Conservation (phyloP, 1,140 invertebrate genomes). For the Eupristina koningsbergeri region DNA sequence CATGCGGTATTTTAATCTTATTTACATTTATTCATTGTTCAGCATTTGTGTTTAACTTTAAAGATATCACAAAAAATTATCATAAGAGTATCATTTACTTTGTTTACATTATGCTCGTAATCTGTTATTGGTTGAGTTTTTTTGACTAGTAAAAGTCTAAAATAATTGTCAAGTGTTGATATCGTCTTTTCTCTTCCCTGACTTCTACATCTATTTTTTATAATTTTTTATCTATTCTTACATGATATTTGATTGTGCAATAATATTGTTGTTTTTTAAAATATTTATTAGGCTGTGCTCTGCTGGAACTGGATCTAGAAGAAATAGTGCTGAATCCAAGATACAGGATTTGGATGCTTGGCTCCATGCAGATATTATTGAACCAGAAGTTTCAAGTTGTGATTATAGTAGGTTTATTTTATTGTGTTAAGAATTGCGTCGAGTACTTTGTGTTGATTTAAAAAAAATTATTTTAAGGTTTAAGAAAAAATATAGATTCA, state of each 20-base stretch:
- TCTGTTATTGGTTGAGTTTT: neutral
- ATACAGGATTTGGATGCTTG: constrained; percentile 45
- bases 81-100: neutral
- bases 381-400: neutral
- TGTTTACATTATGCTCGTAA: neutral
- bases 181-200: neutral
- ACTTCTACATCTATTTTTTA: neutral
- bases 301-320: neutral
- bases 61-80: neutral
- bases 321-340: constrained; percentile 23
- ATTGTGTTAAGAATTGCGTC: neutral
- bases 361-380: constrained; percentile 36
- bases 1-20: neutral
- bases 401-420: constrained; percentile 22
- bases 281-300: constrained; percentile 39
- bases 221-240: neutral
- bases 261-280: neutral
- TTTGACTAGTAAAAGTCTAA: neutral
- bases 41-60: neutral
- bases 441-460: neutral
- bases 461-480: constrained; percentile 31
- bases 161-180: neutral
- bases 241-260: neutral
- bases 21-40: neutral
- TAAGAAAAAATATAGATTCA: constrained; percentile 67